Base-by-base conservation (phyloP, 2,888 invertebrate genomes). In the Amblyjoppa proteus region DNA sequence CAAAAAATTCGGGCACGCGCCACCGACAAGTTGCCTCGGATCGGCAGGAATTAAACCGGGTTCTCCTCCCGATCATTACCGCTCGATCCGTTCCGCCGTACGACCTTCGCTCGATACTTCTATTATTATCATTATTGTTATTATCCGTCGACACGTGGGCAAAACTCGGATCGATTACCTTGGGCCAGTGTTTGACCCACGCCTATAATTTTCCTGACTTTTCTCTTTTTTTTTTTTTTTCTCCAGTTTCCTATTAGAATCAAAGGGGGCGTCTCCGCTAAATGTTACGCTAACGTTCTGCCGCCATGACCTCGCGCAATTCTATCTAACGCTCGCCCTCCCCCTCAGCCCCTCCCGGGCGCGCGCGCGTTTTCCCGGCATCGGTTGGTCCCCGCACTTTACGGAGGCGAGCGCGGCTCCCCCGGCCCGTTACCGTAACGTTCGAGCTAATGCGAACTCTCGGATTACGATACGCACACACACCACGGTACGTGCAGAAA, bases 241-340 rank as follows among this genome's bases (percentile, higher is more conserved):
- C 9, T 41, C 2, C 6, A 41, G 11, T 41, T 41, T 11, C 7
- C 34, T 38, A 13, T 45, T 3, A 13, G 13, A 45, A 45, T 11
- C 13, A 3, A 45, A 45, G 13, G 45, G 45, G 41, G 41, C 41
- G 58, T 58, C 58, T 58, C 25, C 25, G 58, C 28, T 11, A 58
- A 61, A 61, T 41, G 64, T 81, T 81, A 76, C 76, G 86, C 84
- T 88, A 90, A 88, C 89, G 87, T 87, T 86, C 88, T 88, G 89
- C 89, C 87, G 88, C 88, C 88, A 88, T 84, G 87, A 80, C 84
- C 88, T 88, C 88, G 90, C 90, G 90, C 89, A 91, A 92, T 92
- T 90, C 91, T 90, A 89, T 88, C 87, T 11, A 13, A 45, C 45
- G 45, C 88, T 87, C 88, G 85, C 81, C 13, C 80, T 78, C 89